A percentile compares a stretch with the other conserved stretches of the same genome.
phyloP scores from a whole-genome alignment of 2,888 invertebrate species.

The Asteroscopus sphinx region DNA sequence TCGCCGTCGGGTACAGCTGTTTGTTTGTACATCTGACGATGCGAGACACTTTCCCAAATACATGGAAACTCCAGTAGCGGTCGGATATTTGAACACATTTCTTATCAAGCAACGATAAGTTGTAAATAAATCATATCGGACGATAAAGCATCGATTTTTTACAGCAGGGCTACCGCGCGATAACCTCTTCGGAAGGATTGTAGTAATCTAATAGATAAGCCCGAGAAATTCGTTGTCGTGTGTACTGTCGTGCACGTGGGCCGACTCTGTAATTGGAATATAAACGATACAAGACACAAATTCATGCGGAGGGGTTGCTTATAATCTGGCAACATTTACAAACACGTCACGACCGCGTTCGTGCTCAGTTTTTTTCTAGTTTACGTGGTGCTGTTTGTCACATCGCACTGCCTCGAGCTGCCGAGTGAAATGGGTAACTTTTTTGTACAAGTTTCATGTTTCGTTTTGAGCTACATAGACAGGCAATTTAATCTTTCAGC shows the following conservation, averaged over 20 bases:
- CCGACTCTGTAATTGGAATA: slow-evolving; percentile 75
- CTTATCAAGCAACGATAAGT: slow-evolving; percentile 76
- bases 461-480: slow-evolving; percentile 59
- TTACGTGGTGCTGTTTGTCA: slow-evolving; percentile 71
- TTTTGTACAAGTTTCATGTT: slow-evolving; percentile 72
- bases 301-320: slow-evolving; percentile 73
- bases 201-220: slow-evolving; percentile 81
- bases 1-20: slow-evolving; percentile 54
- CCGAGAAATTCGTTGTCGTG: slow-evolving; percentile 69
- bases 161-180: slow-evolving; percentile 80
- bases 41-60: slow-evolving; percentile 59
- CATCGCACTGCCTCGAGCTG: slow-evolving; percentile 67
- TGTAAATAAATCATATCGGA: slow-evolving; percentile 79
- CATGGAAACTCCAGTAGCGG: slow-evolving; percentile 68
- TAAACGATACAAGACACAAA: slow-evolving; percentile 75
- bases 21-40: slow-evolving; percentile 70
- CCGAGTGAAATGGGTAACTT: slow-evolving; percentile 79
- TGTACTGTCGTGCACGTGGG: slow-evolving; percentile 72
- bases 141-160: slow-evolving; percentile 81
- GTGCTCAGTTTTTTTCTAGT: slow-evolving; percentile 67
- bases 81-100: slow-evolving; percentile 62
- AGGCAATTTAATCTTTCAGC: slow-evolving; percentile 67
- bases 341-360: slow-evolving; percentile 79
- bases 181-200: slow-evolving; percentile 77
- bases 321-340: slow-evolving; percentile 80